Evolutionary conservation across 2,113 vertebrate species (phyloP).

Genomic region (Tringa solitaria): DNA sequence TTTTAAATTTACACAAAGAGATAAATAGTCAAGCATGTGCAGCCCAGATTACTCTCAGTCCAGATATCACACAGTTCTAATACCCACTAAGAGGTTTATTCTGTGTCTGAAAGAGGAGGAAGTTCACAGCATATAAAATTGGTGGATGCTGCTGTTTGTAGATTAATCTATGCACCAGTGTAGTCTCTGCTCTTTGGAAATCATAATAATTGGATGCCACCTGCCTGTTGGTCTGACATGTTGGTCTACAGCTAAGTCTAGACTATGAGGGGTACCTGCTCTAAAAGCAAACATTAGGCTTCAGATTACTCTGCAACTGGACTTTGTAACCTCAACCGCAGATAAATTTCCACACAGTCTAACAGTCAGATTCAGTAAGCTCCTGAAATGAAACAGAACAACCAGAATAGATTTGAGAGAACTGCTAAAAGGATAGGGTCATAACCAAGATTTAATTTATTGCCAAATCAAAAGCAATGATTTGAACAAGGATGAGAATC

Average conservation of each 20-base stretch:
- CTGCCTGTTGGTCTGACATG: not conserved
- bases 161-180: not conserved
- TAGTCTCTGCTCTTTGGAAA: not conserved
- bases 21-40: not conserved
- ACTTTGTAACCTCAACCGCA: not conserved
- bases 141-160: not conserved
- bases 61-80: not conserved
- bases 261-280: not conserved
- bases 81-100: not conserved
- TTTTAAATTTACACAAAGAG: not conserved
- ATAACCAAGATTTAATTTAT: conserved; percentile 12
- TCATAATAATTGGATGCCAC: not conserved
- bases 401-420: not conserved
- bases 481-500: conserved; percentile 4
- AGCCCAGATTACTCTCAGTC: not conserved
- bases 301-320: not conserved
- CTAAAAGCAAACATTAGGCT: not conserved
- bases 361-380: not conserved
- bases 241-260: not conserved
- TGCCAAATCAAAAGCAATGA: not conserved
- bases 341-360: not conserved
- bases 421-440: not conserved
- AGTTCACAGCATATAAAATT: not conserved
- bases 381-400: conserved; percentile 21
- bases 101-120: not conserved